Evolutionary conservation across 2,797 vertebrate species (phyloP).

Genomic region (Pteronotus mesoamericanus): DNA sequence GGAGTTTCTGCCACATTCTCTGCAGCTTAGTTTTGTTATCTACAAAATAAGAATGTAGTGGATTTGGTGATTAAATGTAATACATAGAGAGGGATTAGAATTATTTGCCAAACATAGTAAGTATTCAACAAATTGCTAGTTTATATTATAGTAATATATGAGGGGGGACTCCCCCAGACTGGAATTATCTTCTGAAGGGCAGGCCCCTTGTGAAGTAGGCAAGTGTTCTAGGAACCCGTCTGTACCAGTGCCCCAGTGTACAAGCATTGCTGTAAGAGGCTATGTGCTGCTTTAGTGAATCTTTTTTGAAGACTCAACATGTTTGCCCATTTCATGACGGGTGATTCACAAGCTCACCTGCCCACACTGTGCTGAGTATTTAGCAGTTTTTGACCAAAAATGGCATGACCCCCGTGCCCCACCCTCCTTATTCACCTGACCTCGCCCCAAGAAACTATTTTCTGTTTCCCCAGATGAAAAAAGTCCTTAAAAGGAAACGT

Average conservation of each 20-base stretch:
- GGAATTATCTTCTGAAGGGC: not conserved
- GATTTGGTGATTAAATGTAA: not conserved
- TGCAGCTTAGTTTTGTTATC: not conserved
- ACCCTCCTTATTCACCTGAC: not conserved
- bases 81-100: not conserved
- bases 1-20: not conserved
- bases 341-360: not conserved
- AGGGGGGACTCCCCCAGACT: not conserved
- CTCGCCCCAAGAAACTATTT: not conserved
- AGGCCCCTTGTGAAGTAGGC: not conserved
- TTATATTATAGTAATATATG: not conserved
- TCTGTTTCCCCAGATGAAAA: not conserved
- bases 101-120: not conserved
- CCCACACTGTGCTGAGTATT: not conserved
- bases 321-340: not conserved
- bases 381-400: not conserved
- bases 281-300: not conserved
- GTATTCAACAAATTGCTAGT: not conserved
- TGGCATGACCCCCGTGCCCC: not conserved
- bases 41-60: not conserved
- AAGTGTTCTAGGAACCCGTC: not conserved
- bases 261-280: not conserved
- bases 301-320: not conserved
- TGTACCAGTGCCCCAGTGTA: not conserved
- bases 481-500: not conserved